Evolutionary conservation across 1,140 invertebrate species (phyloP).

Genomic region (Drosophila neocordata): DNA sequence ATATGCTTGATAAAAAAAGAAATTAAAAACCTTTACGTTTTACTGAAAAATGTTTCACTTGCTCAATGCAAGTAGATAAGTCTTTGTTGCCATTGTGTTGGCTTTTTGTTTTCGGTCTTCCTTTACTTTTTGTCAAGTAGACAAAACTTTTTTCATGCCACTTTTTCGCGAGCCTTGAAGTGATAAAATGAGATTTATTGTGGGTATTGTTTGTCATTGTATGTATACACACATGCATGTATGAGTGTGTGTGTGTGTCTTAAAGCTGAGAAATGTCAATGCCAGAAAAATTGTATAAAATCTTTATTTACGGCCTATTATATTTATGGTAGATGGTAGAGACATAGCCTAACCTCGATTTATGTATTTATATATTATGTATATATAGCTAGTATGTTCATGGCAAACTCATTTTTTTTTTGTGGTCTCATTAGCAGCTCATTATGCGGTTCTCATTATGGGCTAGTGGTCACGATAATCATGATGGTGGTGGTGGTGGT

Average conservation of each 20-base stretch:
- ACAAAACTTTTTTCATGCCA: constrained; percentile 58
- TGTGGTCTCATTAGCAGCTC: constrained; percentile 59
- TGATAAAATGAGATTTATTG: constrained; percentile 78
- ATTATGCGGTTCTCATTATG: constrained; percentile 31
- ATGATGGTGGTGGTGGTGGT: neutral
- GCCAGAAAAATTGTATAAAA: constrained; percentile 50
- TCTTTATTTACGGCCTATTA: constrained; percentile 58
- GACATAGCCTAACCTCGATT: constrained; percentile 17
- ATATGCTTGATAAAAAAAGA: constrained; percentile 1
- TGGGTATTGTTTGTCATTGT: constrained; percentile 42
- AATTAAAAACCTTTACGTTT: constrained; percentile 37
- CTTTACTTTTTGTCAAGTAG: constrained; percentile 19
- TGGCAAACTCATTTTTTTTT: constrained; percentile 35
- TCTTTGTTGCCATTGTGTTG: constrained; percentile 58
- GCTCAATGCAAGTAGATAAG: constrained; percentile 54
- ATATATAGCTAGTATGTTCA: constrained; percentile 32
- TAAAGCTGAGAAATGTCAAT: constrained; percentile 27
- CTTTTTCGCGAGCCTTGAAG: constrained; percentile 54
- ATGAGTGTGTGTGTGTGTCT: constrained; percentile 23
- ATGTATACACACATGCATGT: neutral
- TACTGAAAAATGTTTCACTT: constrained; percentile 39
- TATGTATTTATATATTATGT: neutral
- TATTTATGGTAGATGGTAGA: constrained; percentile 45
- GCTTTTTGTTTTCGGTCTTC: constrained; percentile 32
- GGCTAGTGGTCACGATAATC: neutral